phyloP scores from a whole-genome alignment of 1,140 invertebrate genomes.

The Neodiprion fabricii region DNA sequence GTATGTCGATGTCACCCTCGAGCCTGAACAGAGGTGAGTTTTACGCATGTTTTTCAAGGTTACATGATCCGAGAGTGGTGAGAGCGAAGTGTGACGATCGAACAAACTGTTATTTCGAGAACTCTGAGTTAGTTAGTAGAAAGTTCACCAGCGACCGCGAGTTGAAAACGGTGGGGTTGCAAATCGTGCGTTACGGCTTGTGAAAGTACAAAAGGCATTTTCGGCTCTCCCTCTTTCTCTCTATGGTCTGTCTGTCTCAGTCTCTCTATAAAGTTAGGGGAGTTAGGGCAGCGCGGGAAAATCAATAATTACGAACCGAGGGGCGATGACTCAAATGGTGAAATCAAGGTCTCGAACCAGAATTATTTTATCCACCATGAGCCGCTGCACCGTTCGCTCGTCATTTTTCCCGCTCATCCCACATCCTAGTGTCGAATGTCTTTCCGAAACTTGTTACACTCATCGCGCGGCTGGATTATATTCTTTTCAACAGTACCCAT shows the following conservation, averaged over 20 bases:
- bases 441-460: background rate
- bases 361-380: constrained; percentile 48
- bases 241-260: constrained; percentile 38
- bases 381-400: constrained; percentile 26
- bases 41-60: background rate
- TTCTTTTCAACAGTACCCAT: too few species aligned
- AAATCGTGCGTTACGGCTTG: constrained; percentile 43
- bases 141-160: constrained; percentile 10
- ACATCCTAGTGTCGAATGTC: background rate
- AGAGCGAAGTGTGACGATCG: background rate
- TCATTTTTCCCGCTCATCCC: background rate
- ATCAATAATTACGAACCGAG: constrained; percentile 63
- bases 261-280: constrained; percentile 57
- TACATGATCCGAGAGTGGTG: background rate
- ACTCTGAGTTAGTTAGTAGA: background rate
- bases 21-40: constrained; percentile 77
- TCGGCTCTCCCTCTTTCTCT: constrained; percentile 47
- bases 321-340: constrained; percentile 61
- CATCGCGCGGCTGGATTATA: too few species aligned
- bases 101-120: background rate
- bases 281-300: constrained; percentile 56
- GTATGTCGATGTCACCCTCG: constrained; percentile 72
- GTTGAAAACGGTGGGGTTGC: constrained; percentile 38
- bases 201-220: constrained; percentile 58
- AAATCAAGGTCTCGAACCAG: constrained; percentile 58